Conservation (phyloP, 2,113 vertebrate species). For the Oxyruncus cristatus region DNA sequence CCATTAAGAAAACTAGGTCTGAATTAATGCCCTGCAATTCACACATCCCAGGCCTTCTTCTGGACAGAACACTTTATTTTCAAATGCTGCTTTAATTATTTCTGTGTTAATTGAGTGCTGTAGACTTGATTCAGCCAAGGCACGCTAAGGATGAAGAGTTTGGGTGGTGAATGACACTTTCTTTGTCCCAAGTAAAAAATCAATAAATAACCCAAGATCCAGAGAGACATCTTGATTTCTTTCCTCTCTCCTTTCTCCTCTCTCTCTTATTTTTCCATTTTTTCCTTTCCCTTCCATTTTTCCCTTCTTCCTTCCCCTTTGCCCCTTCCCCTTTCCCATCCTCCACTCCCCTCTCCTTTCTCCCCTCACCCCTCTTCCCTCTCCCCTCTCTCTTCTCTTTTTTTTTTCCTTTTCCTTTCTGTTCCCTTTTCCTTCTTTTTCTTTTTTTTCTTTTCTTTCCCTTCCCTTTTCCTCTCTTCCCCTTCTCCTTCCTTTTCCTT, state of each 20-base stretch:
- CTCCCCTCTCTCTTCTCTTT: no score
- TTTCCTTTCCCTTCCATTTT: no score
- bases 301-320: neutral
- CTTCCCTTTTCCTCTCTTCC: no score
- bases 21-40: slow-evolving; percentile 40
- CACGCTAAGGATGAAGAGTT: neutral
- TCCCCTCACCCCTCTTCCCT: no score
- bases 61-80: neutral
- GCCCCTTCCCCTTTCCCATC: neutral
- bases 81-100: slow-evolving; percentile 48
- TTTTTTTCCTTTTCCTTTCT: no score
- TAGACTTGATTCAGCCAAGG: neutral
- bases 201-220: neutral
- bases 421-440: no score
- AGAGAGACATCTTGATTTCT: neutral
- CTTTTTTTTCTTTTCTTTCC: no score
- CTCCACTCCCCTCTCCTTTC: no score
- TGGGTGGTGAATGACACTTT: neutral
- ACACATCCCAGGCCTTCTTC: neutral
- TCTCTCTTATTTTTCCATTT: neutral
- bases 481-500: neutral
- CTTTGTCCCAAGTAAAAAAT: neutral
- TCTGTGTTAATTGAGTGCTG: slow-evolving; percentile 27
- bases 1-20: slow-evolving; percentile 31
- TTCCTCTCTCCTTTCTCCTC: neutral